Conservation (phyloP, 1,140 invertebrate genomes). For the Lamellibrachia luymesi region DNA sequence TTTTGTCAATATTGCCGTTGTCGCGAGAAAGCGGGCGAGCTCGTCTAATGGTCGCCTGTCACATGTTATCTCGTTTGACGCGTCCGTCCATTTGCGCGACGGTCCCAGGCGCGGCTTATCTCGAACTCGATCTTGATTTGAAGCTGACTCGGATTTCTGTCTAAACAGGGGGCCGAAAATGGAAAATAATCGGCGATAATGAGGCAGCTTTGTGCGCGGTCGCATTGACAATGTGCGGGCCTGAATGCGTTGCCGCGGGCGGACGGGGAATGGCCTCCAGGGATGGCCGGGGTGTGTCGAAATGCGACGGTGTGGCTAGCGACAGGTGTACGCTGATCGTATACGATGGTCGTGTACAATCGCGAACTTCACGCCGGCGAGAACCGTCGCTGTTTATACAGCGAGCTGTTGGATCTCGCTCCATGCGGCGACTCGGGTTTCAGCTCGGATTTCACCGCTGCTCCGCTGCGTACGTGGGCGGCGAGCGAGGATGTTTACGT, state of each 20-base stretch:
- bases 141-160: background rate
- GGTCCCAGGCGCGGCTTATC: background rate
- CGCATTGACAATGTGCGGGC: background rate
- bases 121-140: background rate
- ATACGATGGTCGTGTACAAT: background rate
- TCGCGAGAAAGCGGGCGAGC: background rate
- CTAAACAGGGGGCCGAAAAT: background rate
- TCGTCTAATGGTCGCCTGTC: constrained; percentile 3
- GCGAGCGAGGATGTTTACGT: background rate
- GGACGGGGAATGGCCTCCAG: background rate
- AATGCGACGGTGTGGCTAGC: background rate
- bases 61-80: background rate
- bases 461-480: background rate
- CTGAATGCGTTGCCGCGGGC: background rate
- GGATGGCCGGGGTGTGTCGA: background rate
- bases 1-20: background rate
- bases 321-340: background rate
- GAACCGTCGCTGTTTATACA: background rate
- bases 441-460: background rate
- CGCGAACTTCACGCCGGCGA: background rate
- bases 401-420: background rate
- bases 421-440: background rate
- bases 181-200: constrained; percentile 5
- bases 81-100: constrained; percentile 2
- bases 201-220: background rate